Evolutionary conservation across 1,140 invertebrate species (phyloP).

Genomic region (Planococcus citri): DNA sequence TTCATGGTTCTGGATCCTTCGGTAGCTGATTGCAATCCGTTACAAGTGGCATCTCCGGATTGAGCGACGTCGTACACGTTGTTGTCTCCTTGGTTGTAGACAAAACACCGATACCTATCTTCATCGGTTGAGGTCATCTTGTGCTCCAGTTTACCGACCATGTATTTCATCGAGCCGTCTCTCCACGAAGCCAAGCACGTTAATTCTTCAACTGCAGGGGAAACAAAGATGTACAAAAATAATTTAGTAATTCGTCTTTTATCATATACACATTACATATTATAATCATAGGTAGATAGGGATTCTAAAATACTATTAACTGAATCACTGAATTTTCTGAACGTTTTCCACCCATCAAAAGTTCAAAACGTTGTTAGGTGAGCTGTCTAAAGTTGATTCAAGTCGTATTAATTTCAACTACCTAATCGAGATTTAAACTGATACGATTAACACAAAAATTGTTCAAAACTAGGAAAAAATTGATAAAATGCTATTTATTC

Average conservation of each 20-base stretch:
- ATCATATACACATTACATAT: too few species aligned
- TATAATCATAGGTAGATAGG: too few species aligned
- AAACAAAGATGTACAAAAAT: constrained; percentile 14
- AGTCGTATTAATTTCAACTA: too few species aligned
- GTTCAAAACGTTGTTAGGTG: too few species aligned
- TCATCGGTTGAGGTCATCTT: constrained; percentile 42
- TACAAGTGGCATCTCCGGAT: constrained; percentile 69
- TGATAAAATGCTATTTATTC: too few species aligned
- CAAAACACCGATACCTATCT: constrained; percentile 54
- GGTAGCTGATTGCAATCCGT: constrained; percentile 48
- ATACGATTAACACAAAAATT: too few species aligned
- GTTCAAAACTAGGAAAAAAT: too few species aligned
- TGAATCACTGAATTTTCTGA: too few species aligned
- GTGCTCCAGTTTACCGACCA: constrained; percentile 52
- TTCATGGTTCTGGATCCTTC: constrained; percentile 52
- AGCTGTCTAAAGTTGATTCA: too few species aligned
- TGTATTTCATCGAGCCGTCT: constrained; percentile 65
- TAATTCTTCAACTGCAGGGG: constrained; percentile 60
- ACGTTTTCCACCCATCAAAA: too few species aligned
- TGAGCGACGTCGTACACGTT: constrained; percentile 52
- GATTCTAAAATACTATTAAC: too few species aligned
- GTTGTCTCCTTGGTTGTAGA: constrained; percentile 32
- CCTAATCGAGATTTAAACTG: too few species aligned
- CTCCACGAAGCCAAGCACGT: constrained; percentile 73
- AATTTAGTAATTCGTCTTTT: neutral